Evolutionary conservation across 2,113 vertebrate species (phyloP).

Genomic region (Polyodon spathula): DNA sequence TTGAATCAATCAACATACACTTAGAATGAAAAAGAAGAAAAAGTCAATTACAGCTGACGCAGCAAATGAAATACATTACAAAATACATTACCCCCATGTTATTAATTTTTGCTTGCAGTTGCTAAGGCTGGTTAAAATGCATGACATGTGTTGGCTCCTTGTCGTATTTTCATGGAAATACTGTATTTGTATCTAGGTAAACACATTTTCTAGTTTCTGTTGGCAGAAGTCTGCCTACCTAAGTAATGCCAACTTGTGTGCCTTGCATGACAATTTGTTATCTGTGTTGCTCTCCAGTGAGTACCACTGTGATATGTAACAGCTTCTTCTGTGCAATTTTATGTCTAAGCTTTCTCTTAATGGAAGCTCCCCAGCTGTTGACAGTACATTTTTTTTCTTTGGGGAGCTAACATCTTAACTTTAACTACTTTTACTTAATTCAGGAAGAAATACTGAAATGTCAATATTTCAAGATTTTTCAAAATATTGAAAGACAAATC

Average conservation of each 20-base stretch:
- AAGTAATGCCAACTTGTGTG: slow-evolving; percentile 29
- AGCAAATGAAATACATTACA: slow-evolving; percentile 31
- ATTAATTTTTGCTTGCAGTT: slow-evolving; percentile 17
- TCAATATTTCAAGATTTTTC: not conserved
- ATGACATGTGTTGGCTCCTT: slow-evolving; percentile 24
- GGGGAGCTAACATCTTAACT: not conserved
- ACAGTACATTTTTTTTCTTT: not conserved
- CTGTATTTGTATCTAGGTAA: slow-evolving; percentile 32
- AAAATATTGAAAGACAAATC: not conserved
- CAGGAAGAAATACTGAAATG: not conserved
- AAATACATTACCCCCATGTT: slow-evolving; percentile 24
- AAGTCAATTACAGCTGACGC: slow-evolving; percentile 30
- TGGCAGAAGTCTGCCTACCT: slow-evolving; percentile 30
- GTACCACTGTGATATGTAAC: slow-evolving; percentile 11
- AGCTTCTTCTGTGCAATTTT: not conserved
- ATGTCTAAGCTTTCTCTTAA: not conserved
- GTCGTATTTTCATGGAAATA: slow-evolving; percentile 18
- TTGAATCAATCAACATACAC: slow-evolving; percentile 31
- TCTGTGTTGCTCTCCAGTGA: slow-evolving; percentile 22
- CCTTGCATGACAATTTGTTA: slow-evolving; percentile 17
- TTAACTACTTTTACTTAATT: not conserved
- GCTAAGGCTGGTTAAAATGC: slow-evolving; percentile 16
- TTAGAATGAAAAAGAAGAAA: slow-evolving; percentile 20
- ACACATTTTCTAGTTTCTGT: slow-evolving; percentile 37
- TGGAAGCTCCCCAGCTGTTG: not conserved